These are phyloP conservation scores for Sitodiplosis mosellana DNA, from an alignment of 1,140 invertebrate genomes.

Conservation along the genomic window DNA sequence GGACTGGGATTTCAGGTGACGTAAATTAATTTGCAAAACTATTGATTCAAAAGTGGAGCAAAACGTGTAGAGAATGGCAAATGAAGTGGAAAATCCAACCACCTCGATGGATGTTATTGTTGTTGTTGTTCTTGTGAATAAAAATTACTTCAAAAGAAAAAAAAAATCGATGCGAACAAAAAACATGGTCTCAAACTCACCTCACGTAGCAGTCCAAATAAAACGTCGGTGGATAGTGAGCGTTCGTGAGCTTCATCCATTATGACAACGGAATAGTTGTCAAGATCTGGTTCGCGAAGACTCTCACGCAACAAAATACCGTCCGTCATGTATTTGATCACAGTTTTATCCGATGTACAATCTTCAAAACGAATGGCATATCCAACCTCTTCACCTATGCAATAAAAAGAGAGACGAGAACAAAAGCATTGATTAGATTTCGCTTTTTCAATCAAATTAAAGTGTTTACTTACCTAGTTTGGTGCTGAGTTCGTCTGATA, in stretches of 20 bases:
- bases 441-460: slow-evolving; percentile 1
- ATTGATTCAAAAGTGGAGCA: too few relatives aligned
- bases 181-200: slow-evolving; percentile 36
- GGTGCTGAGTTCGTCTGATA: slow-evolving; percentile 92
- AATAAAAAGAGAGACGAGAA: not conserved
- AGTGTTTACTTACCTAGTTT: slow-evolving; percentile 41
- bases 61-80: too few relatives aligned
- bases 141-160: too few relatives aligned
- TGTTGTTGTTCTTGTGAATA: not conserved
- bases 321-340: slow-evolving; percentile 99
- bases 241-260: slow-evolving; percentile 99
- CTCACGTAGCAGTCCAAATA: slow-evolving; percentile 91
- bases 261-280: slow-evolving; percentile 90
- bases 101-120: not conserved
- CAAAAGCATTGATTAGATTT: slow-evolving; percentile 1
- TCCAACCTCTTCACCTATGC: slow-evolving; percentile 69
- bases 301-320: slow-evolving; percentile 93
- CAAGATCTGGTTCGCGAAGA: slow-evolving; percentile 82
- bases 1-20: too few relatives aligned
- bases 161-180: too few relatives aligned
- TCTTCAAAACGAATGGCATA: slow-evolving; percentile 99
- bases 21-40: too few relatives aligned
- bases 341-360: slow-evolving; percentile 88
- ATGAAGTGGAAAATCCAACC: too few relatives aligned
- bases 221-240: slow-evolving; percentile 92